Evolutionary conservation across 1,140 invertebrate species (phyloP).

Genomic region (Neuroterus valhalla): DNA sequence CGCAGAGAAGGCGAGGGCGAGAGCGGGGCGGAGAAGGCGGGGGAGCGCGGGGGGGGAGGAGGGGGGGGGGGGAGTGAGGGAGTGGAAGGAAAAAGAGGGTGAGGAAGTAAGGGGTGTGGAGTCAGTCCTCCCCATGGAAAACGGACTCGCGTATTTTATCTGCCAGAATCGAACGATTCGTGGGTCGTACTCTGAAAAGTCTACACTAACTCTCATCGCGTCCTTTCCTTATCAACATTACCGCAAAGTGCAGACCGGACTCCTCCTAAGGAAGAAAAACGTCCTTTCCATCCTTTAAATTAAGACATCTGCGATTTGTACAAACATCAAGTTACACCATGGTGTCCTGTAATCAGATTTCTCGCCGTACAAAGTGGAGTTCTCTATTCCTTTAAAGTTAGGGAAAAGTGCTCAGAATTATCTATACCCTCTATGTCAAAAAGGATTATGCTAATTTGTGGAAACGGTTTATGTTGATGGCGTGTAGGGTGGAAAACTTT

Average conservation of each 20-base stretch:
- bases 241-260: conserved; percentile 20
- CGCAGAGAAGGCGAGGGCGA: too few relatives aligned
- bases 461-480: conserved; percentile 22
- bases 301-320: conserved; percentile 14
- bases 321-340: neutral
- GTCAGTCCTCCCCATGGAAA: conserved; percentile 38
- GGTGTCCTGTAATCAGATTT: neutral
- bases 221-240: conserved; percentile 16
- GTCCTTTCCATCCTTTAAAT: conserved; percentile 28
- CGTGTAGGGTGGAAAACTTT: neutral
- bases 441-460: conserved; percentile 13
- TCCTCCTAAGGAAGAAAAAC: conserved; percentile 21
- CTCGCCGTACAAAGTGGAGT: neutral
- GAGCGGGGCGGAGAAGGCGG: conserved; percentile 54
- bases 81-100: neutral
- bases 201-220: conserved; percentile 44
- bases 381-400: neutral
- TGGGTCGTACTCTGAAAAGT: conserved; percentile 45
- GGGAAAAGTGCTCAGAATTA: conserved; percentile 6
- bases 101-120: conserved; percentile 45
- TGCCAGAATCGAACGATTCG: conserved; percentile 45
- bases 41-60: too few relatives aligned
- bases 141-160: conserved; percentile 57
- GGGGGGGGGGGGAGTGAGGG: neutral
- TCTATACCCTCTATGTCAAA: neutral